Conservation (phyloP, 2,797 vertebrate genomes). For the Oryzias dopingdopingensis region DNA sequence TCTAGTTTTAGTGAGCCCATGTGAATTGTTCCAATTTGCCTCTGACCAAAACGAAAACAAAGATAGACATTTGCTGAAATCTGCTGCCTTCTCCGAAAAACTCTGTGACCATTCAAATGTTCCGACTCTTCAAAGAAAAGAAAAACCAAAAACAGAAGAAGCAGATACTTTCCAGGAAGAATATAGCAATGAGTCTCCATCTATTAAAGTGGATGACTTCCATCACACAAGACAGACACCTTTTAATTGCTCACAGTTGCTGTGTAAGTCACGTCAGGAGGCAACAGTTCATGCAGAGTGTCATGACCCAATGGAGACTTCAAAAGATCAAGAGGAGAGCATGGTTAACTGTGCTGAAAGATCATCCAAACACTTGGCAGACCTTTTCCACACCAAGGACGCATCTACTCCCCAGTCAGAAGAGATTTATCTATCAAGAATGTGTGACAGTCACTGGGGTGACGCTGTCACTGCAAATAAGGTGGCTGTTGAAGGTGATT, state of each 20-base stretch:
- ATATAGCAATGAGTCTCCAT: slow-evolving; percentile 11
- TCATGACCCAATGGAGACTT: slow-evolving; percentile 22
- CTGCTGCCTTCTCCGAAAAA: slow-evolving; percentile 22
- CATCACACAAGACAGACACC: slow-evolving; percentile 18
- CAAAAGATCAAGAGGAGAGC: slow-evolving; percentile 36
- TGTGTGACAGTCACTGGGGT: slow-evolving; percentile 65
- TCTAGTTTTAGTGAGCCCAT: slow-evolving; percentile 13
- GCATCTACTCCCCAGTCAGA: slow-evolving; percentile 53
- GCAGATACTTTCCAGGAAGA: slow-evolving; percentile 23
- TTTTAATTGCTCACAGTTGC: slow-evolving; percentile 15
- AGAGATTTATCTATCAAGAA: slow-evolving; percentile 64
- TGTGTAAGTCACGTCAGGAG: slow-evolving; percentile 19
- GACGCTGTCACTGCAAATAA: slow-evolving; percentile 77
- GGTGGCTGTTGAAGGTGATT: slow-evolving; percentile 86
- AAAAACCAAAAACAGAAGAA: slow-evolving; percentile 25
- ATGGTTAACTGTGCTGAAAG: slow-evolving; percentile 27
- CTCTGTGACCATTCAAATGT: slow-evolving; percentile 2
- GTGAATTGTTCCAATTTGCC: slow-evolving; percentile 20
- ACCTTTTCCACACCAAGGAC: slow-evolving; percentile 37
- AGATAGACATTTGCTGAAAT: slow-evolving; percentile 12
- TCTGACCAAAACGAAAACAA: slow-evolving; percentile 33
- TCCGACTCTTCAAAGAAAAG: slow-evolving; percentile 20
- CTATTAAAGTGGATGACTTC: slow-evolving; percentile 25
- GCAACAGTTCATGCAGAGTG: slow-evolving; percentile 32
- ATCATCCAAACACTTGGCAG: slow-evolving; percentile 34